phyloP scores from a whole-genome alignment of 2,113 vertebrate genomes.

The Ammodytes dubius region DNA sequence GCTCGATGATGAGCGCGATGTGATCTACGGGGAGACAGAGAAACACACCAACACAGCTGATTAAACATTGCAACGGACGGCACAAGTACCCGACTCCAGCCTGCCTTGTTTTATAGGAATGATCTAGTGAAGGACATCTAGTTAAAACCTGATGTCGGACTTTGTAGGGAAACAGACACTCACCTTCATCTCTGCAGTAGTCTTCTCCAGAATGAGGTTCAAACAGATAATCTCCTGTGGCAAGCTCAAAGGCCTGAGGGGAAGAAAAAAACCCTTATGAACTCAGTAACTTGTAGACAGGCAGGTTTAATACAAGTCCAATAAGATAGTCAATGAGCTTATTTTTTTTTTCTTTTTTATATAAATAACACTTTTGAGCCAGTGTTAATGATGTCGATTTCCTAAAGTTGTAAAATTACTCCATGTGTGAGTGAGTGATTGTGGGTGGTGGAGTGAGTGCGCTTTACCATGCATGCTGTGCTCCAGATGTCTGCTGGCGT shows the following conservation, averaged over 20 bases:
- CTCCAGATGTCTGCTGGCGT: conserved; percentile 99
- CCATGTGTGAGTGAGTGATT: background rate
- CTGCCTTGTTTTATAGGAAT: background rate
- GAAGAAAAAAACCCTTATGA: conserved; percentile 4
- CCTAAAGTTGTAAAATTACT: background rate
- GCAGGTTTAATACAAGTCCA: background rate
- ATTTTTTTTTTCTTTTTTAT: background rate
- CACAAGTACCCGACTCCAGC: background rate
- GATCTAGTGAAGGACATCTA: background rate
- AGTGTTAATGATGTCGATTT: background rate
- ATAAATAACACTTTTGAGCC: background rate
- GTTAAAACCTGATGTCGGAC: background rate
- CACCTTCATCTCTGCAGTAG: conserved; percentile 97
- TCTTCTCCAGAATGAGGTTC: conserved; percentile 98
- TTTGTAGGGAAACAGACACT: conserved; percentile 73
- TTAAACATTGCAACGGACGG: background rate
- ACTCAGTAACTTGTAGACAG: background rate
- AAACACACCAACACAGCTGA: conserved; percentile 52
- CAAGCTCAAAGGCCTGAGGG: conserved; percentile 93
- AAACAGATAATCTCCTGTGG: conserved; percentile 97
- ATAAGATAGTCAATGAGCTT: background rate
- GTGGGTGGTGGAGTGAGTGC: background rate
- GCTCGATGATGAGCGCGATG: conserved; percentile 98
- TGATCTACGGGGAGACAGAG: conserved; percentile 87
- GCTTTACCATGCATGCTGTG: conserved; percentile 95